phyloP scores from a whole-genome alignment of 1,140 invertebrate genomes.

The Zophobas morio region DNA sequence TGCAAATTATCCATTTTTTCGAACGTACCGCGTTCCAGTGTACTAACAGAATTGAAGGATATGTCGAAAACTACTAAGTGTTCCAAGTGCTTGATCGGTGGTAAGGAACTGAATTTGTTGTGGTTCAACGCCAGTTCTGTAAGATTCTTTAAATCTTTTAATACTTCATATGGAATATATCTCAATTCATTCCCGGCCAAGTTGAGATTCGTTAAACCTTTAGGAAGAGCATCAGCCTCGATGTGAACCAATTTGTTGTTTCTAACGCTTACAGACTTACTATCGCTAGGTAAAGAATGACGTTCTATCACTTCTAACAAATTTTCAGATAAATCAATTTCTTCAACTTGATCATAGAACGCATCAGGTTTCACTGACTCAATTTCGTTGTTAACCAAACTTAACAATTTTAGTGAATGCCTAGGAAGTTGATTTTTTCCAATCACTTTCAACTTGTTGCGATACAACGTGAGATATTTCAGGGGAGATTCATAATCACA shows the following conservation, averaged over 20 bases:
- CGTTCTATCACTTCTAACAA: not conserved
- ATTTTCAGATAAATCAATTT: not conserved
- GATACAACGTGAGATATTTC: too few species aligned
- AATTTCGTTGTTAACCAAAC: slow-evolving; percentile 7
- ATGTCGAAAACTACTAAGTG: not conserved
- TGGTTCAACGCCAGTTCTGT: not conserved
- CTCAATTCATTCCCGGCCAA: not conserved
- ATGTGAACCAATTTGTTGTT: not conserved
- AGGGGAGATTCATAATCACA: too few species aligned
- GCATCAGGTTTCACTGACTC: not conserved
- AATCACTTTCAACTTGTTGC: too few species aligned
- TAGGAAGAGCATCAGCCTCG: not conserved
- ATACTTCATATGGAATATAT: not conserved
- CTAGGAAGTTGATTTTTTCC: too few species aligned
- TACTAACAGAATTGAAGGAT: not conserved
- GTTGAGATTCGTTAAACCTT: not conserved
- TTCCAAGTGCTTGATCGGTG: not conserved
- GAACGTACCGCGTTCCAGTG: not conserved
- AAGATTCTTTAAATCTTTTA: not conserved
- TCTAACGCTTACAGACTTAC: not conserved
- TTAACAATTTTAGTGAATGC: not conserved
- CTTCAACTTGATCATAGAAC: not conserved
- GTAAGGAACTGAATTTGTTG: not conserved
- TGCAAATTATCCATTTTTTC: not conserved
- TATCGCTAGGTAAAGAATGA: not conserved